Percentiles rank a stretch among this genome's conserved stretches.
Conservation (phyloP, 2,797 vertebrate species). For the Macrochelys suwanniensis region DNA sequence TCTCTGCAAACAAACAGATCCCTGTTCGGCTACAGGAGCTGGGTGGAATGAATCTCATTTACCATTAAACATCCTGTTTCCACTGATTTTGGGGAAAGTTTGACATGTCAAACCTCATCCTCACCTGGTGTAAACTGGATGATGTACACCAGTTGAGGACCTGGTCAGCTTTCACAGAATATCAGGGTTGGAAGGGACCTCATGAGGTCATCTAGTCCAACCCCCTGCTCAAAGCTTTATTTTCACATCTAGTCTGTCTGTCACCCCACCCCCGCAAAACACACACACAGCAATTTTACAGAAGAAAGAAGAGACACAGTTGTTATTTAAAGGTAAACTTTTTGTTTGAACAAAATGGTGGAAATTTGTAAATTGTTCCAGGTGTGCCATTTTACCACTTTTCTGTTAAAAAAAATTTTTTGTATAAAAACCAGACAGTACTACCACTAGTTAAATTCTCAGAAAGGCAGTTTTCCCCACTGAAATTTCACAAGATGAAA, state of each 20-base stretch:
- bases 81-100: neutral
- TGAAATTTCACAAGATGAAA: constrained; percentile 8
- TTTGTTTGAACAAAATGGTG: neutral
- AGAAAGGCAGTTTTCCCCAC: neutral
- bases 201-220: too few species aligned
- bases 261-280: too few species aligned
- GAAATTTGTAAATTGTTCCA: neutral
- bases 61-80: neutral
- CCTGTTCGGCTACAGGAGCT: neutral
- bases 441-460: neutral
- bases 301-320: neutral
- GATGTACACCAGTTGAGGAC: neutral
- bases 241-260: neutral
- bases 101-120: neutral
- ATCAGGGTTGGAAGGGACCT: too few species aligned
- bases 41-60: neutral
- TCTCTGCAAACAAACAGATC: constrained; percentile 1
- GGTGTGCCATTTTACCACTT: neutral
- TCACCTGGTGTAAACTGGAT: neutral
- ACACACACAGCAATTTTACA: neutral
- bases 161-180: neutral
- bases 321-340: neutral
- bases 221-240: neutral
- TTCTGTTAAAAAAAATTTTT: neutral
- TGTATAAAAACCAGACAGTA: neutral